Evolutionary conservation across 2,113 vertebrate genomes (phyloP).

Genomic region (Hemiscyllium ocellatum): DNA sequence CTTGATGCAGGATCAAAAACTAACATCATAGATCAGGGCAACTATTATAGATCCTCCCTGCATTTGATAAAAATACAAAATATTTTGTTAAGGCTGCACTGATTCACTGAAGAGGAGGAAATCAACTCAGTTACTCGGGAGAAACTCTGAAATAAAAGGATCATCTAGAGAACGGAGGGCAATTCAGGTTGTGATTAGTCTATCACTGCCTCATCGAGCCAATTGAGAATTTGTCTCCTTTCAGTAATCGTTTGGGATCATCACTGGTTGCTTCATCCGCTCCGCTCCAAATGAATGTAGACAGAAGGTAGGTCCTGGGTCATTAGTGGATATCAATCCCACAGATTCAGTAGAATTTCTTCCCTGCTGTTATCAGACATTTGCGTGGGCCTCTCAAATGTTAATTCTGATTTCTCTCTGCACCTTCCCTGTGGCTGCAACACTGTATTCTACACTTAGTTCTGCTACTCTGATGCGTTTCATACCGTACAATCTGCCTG

Average conservation of each 20-base stretch:
- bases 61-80: neutral
- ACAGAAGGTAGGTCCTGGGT: too few species aligned
- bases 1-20: neutral
- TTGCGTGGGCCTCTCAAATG: too few species aligned
- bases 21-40: neutral
- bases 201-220: neutral
- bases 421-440: too few species aligned
- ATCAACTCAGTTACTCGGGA: neutral
- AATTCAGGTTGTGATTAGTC: neutral
- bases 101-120: neutral
- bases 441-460: too few species aligned
- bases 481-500: too few species aligned
- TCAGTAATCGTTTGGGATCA: neutral
- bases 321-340: too few species aligned
- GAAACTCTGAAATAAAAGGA: neutral
- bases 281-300: too few species aligned
- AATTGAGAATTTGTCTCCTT: neutral
- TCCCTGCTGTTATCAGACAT: too few species aligned
- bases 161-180: neutral
- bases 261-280: too few species aligned
- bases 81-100: neutral
- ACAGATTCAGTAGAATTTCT: too few species aligned
- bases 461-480: too few species aligned
- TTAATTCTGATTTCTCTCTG: too few species aligned
- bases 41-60: neutral